A percentile compares a stretch with the other conserved stretches of the same genome.
Evolutionary conservation across 2,113 vertebrate species (phyloP).

Genomic region (Bettongia penicillata): DNA sequence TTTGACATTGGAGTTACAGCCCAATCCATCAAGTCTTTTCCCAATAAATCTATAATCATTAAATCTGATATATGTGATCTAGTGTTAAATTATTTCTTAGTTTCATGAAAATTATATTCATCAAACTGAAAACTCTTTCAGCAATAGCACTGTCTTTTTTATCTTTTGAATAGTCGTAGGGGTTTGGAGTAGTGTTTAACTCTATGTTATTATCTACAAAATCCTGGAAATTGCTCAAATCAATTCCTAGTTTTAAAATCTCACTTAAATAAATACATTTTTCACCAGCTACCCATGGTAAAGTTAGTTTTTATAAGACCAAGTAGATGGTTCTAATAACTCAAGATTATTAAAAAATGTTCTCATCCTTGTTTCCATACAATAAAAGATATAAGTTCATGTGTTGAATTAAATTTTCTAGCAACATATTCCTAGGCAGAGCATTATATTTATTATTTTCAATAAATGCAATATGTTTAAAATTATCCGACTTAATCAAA

Average conservation of each 20-base stretch:
- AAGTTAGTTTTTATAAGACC: background rate
- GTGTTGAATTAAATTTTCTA: background rate
- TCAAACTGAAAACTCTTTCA: background rate
- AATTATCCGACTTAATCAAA: background rate
- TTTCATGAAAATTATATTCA: background rate
- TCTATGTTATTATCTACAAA: background rate
- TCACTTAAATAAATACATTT: background rate
- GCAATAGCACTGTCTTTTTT: background rate
- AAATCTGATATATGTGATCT: background rate
- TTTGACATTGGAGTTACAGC: background rate
- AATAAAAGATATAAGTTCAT: background rate
- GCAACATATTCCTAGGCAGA: background rate
- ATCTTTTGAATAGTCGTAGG: background rate
- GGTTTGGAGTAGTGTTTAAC: background rate
- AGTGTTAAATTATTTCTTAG: background rate
- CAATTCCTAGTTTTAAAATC: background rate
- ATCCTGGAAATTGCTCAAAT: background rate
- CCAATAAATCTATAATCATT: background rate
- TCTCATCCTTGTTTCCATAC: background rate
- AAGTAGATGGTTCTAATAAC: background rate
- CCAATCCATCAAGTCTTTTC: background rate
- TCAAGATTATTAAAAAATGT: background rate
- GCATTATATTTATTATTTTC: background rate
- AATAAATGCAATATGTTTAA: background rate
- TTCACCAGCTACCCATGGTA: background rate